Conservation (phyloP, 2,888 invertebrate genomes). For the Neelides folsomi region DNA sequence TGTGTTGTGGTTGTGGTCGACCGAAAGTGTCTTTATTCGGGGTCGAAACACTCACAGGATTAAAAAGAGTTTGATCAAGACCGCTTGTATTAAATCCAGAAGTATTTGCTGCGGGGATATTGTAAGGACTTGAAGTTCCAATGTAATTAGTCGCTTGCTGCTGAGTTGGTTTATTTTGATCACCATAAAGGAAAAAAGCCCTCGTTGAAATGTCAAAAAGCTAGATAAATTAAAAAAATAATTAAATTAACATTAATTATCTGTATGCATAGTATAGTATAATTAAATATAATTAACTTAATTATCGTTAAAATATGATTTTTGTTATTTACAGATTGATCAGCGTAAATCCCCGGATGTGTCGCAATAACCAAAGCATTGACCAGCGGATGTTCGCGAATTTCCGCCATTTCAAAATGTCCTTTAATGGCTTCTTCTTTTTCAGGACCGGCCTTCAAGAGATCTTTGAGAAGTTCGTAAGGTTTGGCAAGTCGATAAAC, state of each 20-base stretch:
- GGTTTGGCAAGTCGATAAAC: slow-evolving; percentile 28
- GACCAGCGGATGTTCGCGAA: slow-evolving; percentile 26
- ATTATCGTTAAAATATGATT: no score
- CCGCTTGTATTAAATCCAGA: background rate
- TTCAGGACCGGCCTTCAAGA: slow-evolving; percentile 24
- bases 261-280: no score
- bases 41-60: background rate
- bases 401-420: slow-evolving; percentile 25
- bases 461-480: slow-evolving; percentile 23
- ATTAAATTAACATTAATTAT: background rate
- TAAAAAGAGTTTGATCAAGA: background rate
- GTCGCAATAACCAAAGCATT: slow-evolving; percentile 23
- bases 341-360: slow-evolving; percentile 23
- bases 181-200: slow-evolving; percentile 83
- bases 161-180: slow-evolving; percentile 44
- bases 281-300: no score
- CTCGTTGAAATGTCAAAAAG: slow-evolving; percentile 74
- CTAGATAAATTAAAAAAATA: slow-evolving; percentile 34
- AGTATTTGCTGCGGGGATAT: background rate
- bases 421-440: slow-evolving; percentile 16
- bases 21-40: background rate
- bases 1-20: background rate
- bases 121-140: no score
- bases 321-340: slow-evolving; percentile 12
- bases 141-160: background rate